A percentile compares a stretch with the other conserved stretches of the same genome.
Evolutionary conservation across 2,113 vertebrate genomes (phyloP).

Genomic region (Nymphicus hollandicus): DNA sequence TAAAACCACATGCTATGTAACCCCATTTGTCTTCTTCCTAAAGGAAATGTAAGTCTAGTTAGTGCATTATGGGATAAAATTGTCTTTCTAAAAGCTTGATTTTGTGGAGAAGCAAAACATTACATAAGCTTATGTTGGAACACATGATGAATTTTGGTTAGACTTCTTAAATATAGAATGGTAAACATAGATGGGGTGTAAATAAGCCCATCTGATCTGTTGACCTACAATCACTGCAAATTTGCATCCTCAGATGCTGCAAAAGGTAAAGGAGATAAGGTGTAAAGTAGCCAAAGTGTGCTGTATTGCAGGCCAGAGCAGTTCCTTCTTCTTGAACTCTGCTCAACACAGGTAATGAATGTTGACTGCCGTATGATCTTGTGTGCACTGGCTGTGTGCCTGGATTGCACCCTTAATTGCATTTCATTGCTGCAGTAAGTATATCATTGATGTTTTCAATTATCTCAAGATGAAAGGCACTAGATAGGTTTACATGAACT

Average conservation of each 20-base stretch:
- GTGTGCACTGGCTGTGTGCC: not conserved
- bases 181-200: not conserved
- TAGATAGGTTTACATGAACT: not conserved
- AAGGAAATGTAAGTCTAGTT: slow-evolving; percentile 12
- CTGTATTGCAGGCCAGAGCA: not conserved
- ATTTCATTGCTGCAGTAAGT: not conserved
- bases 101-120: not conserved
- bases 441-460: not conserved
- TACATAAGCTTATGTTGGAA: not conserved
- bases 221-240: not conserved
- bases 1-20: slow-evolving; percentile 36
- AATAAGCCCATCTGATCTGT: not conserved
- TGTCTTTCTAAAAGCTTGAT: not conserved
- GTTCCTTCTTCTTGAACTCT: not conserved
- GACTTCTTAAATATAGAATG: not conserved
- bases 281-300: not conserved
- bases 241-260: not conserved
- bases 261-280: not conserved
- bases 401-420: not conserved
- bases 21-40: slow-evolving; percentile 31
- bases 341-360: not conserved
- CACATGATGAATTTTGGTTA: not conserved
- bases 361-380: not conserved
- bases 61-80: not conserved
- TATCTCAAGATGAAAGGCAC: not conserved